phyloP scores from a whole-genome alignment of 2,113 vertebrate species.

The Misgurnus mizolepis region DNA sequence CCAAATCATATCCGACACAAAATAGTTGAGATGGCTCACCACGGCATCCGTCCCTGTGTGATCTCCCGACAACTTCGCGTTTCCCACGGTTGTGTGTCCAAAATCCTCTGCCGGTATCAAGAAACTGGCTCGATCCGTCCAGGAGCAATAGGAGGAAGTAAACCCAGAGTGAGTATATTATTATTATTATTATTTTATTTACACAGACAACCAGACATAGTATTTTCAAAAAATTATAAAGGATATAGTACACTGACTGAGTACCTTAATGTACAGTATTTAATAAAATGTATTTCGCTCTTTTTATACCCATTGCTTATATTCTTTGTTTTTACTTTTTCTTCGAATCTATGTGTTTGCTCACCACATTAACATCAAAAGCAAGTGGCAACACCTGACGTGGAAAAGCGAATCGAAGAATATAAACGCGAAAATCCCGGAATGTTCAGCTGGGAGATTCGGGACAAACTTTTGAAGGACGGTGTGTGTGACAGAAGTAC shows the following conservation, averaged over 20 bases:
- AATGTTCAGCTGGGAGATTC: constrained; percentile 99
- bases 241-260: background rate
- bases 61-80: constrained; percentile 95
- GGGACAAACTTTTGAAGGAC: constrained; percentile 92
- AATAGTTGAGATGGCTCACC: constrained; percentile 98
- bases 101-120: constrained; percentile 96
- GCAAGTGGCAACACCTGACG: constrained; percentile 96
- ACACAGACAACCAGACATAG: no score
- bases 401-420: constrained; percentile 96
- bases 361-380: constrained; percentile 70
- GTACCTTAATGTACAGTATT: background rate
- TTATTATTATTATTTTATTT: background rate
- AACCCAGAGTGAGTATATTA: constrained; percentile 90
- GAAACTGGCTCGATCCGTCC: constrained; percentile 96
- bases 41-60: constrained; percentile 95
- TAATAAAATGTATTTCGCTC: constrained; percentile 2
- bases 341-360: background rate
- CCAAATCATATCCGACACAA: constrained; percentile 98
- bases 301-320: background rate
- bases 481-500: constrained; percentile 93
- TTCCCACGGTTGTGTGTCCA: constrained; percentile 95
- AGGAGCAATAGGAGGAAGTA: constrained; percentile 95
- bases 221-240: no score
- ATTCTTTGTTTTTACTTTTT: constrained; percentile 6
- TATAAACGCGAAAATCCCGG: constrained; percentile 93